Base-by-base conservation (phyloP, 2,888 invertebrate genomes). In the Malthinus flaveolus region DNA sequence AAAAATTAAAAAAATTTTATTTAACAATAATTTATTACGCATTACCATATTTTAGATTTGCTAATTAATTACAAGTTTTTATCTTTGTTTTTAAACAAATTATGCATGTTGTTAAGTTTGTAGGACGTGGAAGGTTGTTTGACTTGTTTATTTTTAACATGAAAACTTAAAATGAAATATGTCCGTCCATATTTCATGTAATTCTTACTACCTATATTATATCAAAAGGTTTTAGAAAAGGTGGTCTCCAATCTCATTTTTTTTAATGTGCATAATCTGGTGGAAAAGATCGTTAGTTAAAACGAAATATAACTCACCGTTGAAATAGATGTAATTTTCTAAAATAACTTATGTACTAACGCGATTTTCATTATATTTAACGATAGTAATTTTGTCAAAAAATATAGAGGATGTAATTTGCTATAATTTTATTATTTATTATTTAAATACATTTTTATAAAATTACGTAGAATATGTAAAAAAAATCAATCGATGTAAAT, bases 141-240 rank as follows among this genome's bases (percentile, higher is more conserved):
- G 12, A 34, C 32, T 33, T 12, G 51, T 52, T 52, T 52, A 34
- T 52, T 52, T 52, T 52, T 45, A 45, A 45, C 13, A 33, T 44
- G 52, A 33, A 36, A 36, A 45, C 15, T 42, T 35, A 23, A 23
- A 32, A 31, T 45, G 34, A 52, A 45, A 45, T 52, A 52, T 32
- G 51, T 34, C 10, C 34, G 34, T 52, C 45, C 45, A 46, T 52
- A 45, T 52, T 52, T 54, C 54, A 47, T 47, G 12, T 46, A 37
- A 52, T 52, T 52, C 47, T 47, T 54, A 54, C 23, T 42, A 42
- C 13, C 12, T 12, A 42, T 23, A 15, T 10, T 10, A 35, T 35
- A 42, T 23, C 23, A 23, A 23, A 23, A 23, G 23, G 39, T 42
- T 42, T 42, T 15, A 15, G n/a, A 42, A n/a, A 12, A 5, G 39